Base-by-base conservation (phyloP, 2,113 vertebrate genomes). In the Cairina moschata region DNA sequence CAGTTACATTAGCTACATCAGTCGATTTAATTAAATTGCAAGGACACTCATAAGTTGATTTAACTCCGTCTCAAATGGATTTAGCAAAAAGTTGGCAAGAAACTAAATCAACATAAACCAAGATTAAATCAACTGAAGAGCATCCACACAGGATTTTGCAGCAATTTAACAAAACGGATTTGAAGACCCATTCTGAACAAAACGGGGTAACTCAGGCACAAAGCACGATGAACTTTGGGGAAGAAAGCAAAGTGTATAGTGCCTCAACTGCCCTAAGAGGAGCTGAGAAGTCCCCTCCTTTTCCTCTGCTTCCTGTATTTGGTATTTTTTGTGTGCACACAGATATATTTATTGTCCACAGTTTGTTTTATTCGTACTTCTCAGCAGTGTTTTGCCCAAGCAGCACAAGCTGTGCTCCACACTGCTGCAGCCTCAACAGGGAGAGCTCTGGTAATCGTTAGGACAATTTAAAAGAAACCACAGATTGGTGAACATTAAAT, bases 1-100 rank as follows among this genome's bases (percentile, higher is more conserved):
- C 95, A 95, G 86, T 95, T 95, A 94, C 91, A 96, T 96, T 95
- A 96, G 86, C 92, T 92, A 95, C 93, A 96, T 94, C 92, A 95
- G 86, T 89, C 72, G 25, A 94, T 87, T 96, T 96, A 97, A 96
- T 96, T 97, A 95, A 96, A 96, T 95, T 92, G 96, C 95, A 96
- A 91, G 91, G 96, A 96, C 95, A 96, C 55, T 95, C 69, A 9
- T 91, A 96, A 97, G 81, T 95, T 95, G 92, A 96, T 96, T 97
- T 97, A 95, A 89, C 86, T 95, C 91, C 56, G 63, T 82, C 95
- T 97, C 95, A 94, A 92, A 97, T 87, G 92, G 95, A 89, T 95
- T 97, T 96, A 89, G 74, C 40, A 73, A 83, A 95, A 95, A 96
- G 71, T 83, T 93, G 94, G 88, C 83, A 89, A 94, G 91, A 91